phyloP scores from a whole-genome alignment of 2,888 invertebrate genomes.

The Chesias legatella region DNA sequence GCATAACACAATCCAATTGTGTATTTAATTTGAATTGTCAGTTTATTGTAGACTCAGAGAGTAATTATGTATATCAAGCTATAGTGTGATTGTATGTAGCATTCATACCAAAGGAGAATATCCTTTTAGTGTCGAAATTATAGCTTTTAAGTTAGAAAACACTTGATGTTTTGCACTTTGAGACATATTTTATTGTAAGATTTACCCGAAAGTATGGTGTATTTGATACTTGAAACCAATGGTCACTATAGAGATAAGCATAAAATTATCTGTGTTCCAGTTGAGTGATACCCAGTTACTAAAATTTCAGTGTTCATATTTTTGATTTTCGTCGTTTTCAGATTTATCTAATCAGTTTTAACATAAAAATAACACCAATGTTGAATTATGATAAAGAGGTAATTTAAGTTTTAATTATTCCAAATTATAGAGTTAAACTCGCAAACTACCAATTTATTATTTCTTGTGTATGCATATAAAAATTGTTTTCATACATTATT shows the following conservation, averaged over 20 bases:
- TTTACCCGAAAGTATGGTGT: neutral
- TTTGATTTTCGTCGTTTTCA: neutral
- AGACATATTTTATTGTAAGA: conserved; percentile 5
- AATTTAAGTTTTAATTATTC: neutral
- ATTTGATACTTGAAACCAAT: conserved; percentile 4
- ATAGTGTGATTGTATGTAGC: no score
- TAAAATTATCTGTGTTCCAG: neutral
- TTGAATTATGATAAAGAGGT: neutral
- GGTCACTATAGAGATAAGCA: conserved; percentile 1
- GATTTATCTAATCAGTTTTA: conserved; percentile 3
- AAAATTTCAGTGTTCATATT: neutral
- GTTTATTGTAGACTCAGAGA: neutral
- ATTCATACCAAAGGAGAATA: no score
- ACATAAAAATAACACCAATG: neutral
- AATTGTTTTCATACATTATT: no score
- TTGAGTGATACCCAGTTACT: neutral
- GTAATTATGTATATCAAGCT: no score
- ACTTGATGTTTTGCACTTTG: neutral
- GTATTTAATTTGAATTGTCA: conserved; percentile 20
- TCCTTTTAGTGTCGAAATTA: no score
- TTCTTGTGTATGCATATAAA: no score
- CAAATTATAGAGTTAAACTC: neutral
- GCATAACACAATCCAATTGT: no score
- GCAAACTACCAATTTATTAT: no score
- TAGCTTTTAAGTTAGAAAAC: no score